Evolutionary conservation across 2,888 invertebrate species (phyloP).

Genomic region (Oscheius sp.): DNA sequence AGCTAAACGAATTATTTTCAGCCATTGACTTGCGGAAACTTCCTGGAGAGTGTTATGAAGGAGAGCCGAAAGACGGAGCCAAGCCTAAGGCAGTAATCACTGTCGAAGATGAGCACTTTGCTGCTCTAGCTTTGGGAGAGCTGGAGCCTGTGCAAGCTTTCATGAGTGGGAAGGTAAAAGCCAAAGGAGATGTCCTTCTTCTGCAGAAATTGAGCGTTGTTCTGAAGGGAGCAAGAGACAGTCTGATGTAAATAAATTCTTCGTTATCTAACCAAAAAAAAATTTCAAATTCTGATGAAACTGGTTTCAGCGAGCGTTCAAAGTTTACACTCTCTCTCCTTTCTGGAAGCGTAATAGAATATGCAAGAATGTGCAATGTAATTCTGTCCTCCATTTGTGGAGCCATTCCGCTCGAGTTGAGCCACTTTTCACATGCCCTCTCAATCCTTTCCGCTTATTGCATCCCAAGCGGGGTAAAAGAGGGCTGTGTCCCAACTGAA

Average conservation of each 20-base stretch:
- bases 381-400: too few species aligned
- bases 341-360: too few species aligned
- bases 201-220: constrained; percentile 17
- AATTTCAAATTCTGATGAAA: background rate
- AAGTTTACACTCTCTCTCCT: background rate
- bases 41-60: constrained; percentile 4
- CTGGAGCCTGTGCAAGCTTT: constrained; percentile 5
- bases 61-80: constrained; percentile 19
- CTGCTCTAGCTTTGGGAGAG: constrained; percentile 15
- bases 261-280: too few species aligned
- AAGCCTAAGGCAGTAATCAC: constrained; percentile 11
- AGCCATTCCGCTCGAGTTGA: constrained; percentile 26
- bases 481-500: background rate
- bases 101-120: constrained; percentile 11
- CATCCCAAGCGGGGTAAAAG: background rate
- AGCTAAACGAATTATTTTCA: background rate
- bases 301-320: background rate
- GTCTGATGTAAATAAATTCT: constrained; percentile 7
- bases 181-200: constrained; percentile 13
- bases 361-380: too few species aligned
- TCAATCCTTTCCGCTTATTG: constrained; percentile 29
- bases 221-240: constrained; percentile 17
- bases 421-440: constrained; percentile 15
- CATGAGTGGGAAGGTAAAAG: constrained; percentile 18
- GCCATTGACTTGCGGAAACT: constrained; percentile 11